Evolutionary conservation across 2,113 vertebrate genomes (phyloP).

Genomic region (Synodontis membranacea): DNA sequence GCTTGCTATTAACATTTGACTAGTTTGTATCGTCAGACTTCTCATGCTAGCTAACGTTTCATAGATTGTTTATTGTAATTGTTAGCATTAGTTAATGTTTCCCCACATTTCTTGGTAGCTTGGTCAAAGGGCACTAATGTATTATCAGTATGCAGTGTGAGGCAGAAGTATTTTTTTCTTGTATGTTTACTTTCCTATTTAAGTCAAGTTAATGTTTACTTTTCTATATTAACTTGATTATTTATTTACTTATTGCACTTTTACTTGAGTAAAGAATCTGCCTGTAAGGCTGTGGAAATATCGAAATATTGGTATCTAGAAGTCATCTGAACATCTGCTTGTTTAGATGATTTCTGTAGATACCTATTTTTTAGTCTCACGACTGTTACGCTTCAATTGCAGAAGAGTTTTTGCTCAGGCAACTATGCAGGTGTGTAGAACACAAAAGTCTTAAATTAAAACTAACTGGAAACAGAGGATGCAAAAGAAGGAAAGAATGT

Average conservation of each 20-base stretch:
- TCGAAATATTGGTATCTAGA: not conserved
- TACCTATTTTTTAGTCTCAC: not conserved
- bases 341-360: slow-evolving; percentile 13
- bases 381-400: not conserved
- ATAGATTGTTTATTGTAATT: not conserved
- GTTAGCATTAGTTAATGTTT: not conserved
- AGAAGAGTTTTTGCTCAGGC: not conserved
- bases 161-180: not conserved
- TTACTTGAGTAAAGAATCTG: not conserved
- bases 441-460: not conserved
- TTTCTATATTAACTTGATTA: not conserved
- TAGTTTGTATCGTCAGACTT: not conserved
- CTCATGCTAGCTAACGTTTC: not conserved
- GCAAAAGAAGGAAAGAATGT: slow-evolving; percentile 38
- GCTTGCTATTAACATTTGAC: not conserved
- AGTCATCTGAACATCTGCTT: not conserved
- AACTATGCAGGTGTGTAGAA: slow-evolving; percentile 25
- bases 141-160: not conserved
- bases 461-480: slow-evolving; percentile 33
- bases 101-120: not conserved
- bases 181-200: not conserved
- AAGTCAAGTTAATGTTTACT: not conserved
- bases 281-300: not conserved
- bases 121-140: not conserved
- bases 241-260: not conserved